Percentiles rank a stretch among this genome's conserved stretches.
phyloP scores from a whole-genome alignment of 2,797 vertebrate genomes.

The Etheostoma nigrum region DNA sequence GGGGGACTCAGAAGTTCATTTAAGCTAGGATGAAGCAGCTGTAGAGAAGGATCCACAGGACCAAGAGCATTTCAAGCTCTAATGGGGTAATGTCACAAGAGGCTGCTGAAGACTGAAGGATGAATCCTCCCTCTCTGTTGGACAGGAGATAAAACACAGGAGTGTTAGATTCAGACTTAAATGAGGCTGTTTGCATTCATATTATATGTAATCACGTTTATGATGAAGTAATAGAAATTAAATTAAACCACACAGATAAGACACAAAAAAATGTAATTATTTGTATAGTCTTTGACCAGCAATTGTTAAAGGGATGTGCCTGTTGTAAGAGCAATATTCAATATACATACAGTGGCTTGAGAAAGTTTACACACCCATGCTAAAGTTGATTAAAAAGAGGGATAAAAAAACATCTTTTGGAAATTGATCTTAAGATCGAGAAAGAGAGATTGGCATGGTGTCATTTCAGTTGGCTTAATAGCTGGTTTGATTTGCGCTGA shows the following conservation, averaged over 20 bases:
- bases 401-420: too few species aligned
- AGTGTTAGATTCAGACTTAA: constrained; percentile 9
- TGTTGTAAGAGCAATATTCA: not conserved
- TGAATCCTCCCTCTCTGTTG: constrained; percentile 36
- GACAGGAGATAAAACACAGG: constrained; percentile 42
- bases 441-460: too few species aligned
- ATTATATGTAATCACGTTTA: not conserved
- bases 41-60: constrained; percentile 78
- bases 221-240: not conserved
- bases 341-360: not conserved
- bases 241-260: not conserved
- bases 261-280: constrained; percentile 1
- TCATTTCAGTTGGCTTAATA: too few species aligned
- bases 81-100: constrained; percentile 51
- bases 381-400: too few species aligned
- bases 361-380: too few species aligned
- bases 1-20: constrained; percentile 55
- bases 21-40: constrained; percentile 73
- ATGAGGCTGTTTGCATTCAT: not conserved
- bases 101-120: constrained; percentile 43
- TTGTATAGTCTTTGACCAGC: not conserved
- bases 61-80: constrained; percentile 66
- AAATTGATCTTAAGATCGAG: too few species aligned
- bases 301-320: not conserved
- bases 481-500: too few species aligned